Base-by-base conservation (phyloP, 2,888 invertebrate species). In the Halictus quadricinctus region DNA sequence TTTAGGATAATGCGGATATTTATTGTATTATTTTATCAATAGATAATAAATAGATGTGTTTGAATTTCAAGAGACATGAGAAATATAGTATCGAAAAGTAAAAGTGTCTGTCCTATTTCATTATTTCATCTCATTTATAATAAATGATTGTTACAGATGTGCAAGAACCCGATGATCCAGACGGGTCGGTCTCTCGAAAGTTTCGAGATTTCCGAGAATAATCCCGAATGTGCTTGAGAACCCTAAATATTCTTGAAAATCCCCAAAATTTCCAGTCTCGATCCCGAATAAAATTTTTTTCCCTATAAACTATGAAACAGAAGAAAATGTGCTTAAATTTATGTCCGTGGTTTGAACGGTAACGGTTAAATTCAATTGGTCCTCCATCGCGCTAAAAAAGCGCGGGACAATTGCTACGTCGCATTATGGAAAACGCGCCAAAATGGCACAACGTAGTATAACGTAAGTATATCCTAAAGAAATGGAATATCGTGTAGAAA, bases 41-140 rank as follows among this genome's bases (percentile, higher is more conserved):
- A 93, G 90, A 86, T 92, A 88, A 92, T 92, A 92, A 92, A 92
- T 92, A 93, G 90, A 93, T 94, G 94, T 94, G 92, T 93, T 94
- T 94, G 92, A 91, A 92, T 92, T 94, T 93, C 90, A 92, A 92
- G 90, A 90, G 80, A 87, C 84, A 89, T 87, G 85, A 89, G 66
- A 88, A 90, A 90, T 88, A 90, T 88, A 89, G 81, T 85, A 83
- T 81, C 76, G 81, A 80, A 84, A 90, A 88, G 83, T 88, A 86
- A 89, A 86, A 72, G 76, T 76, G 70, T 50, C 75, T 66, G 7
- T 10, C 12, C 36, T 41, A 2, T 13, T 70, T 70, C 43, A 13
- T 70, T n/a, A 3, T 13, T 25, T 6, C n/a, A 13, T 70, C 43
- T 6, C 13, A 10, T 70, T 66, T 15, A 18, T 7, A 0, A 1